Evolutionary conservation across 2,113 vertebrate species (phyloP).

Genomic region (Brachyhypopomus gauderio): DNA sequence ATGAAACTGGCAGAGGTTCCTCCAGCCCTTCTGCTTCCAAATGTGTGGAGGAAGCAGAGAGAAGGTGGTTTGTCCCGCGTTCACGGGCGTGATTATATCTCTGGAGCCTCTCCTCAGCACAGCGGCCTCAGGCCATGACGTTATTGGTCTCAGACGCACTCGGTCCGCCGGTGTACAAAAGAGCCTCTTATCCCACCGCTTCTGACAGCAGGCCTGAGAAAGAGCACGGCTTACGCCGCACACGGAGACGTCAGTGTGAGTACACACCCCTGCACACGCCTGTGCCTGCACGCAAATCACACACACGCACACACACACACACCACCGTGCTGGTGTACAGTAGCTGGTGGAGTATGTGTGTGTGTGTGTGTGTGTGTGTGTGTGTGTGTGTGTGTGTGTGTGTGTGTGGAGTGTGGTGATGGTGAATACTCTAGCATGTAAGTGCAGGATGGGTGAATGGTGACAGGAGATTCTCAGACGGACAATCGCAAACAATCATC

Average conservation of each 20-base stretch:
- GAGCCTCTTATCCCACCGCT: conserved; percentile 77
- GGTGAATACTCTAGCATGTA: background rate
- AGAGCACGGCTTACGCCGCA: background rate
- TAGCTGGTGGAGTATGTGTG: conserved; percentile 18
- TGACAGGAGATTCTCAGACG: background rate
- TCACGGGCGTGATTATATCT: conserved; percentile 79
- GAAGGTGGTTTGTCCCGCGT: conserved; percentile 80
- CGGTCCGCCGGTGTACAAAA: conserved; percentile 81
- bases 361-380: conserved; percentile 17
- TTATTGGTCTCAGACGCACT: conserved; percentile 84
- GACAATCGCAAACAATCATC: background rate
- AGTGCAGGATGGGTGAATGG: too few relatives aligned
- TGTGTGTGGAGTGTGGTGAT: background rate
- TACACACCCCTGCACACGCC: conserved; percentile 30
- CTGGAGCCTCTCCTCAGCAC: conserved; percentile 76
- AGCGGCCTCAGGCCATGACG: conserved; percentile 76
- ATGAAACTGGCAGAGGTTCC: conserved; percentile 79
- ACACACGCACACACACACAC: conserved; percentile 11
- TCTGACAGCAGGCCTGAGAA: conserved; percentile 76
- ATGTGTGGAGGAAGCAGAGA: conserved; percentile 80
- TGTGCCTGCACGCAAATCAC: background rate
- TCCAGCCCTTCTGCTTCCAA: conserved; percentile 67
- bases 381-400: conserved; percentile 12
- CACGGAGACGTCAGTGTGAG: conserved; percentile 1
- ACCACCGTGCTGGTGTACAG: conserved; percentile 1